Evolutionary conservation across 1,140 invertebrate genomes (phyloP).

Genomic region (Halesus radiatus): DNA sequence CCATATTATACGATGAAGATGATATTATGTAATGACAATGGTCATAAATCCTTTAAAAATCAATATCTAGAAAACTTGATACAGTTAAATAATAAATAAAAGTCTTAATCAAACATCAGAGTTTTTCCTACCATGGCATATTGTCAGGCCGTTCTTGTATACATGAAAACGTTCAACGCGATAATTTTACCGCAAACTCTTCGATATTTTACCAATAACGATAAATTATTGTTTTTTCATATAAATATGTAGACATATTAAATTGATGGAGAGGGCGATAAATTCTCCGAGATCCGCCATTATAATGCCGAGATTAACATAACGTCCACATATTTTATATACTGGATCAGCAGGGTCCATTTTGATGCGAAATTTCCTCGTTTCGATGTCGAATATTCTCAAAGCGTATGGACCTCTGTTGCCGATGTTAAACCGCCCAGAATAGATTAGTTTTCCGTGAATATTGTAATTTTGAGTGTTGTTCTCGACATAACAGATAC

Average conservation of each 20-base stretch:
- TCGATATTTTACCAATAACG: background rate
- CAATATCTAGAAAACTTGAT: background rate
- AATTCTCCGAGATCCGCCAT: slow-evolving; percentile 9
- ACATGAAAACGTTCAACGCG: background rate
- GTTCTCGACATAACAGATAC: background rate
- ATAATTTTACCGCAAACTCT: background rate
- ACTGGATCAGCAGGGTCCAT: background rate
- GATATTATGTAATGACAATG: background rate
- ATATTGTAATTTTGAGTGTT: background rate
- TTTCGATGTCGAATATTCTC: background rate
- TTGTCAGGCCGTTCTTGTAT: background rate
- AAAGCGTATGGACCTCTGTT: background rate
- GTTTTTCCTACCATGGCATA: background rate
- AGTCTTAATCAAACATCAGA: background rate
- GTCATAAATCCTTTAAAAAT: background rate
- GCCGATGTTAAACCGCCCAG: background rate
- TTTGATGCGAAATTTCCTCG: background rate
- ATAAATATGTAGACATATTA: slow-evolving; percentile 21
- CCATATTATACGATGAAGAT: no score
- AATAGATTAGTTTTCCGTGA: background rate
- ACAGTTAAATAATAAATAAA: background rate
- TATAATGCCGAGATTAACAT: slow-evolving; percentile 21
- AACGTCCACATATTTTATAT: slow-evolving; percentile 28
- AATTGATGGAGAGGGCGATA: slow-evolving; percentile 20
- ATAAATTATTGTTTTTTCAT: slow-evolving; percentile 5